A percentile compares a stretch with the other conserved stretches of the same genome.
Conservation (phyloP, 2,888 invertebrate genomes). For the Melanargia galathea region DNA sequence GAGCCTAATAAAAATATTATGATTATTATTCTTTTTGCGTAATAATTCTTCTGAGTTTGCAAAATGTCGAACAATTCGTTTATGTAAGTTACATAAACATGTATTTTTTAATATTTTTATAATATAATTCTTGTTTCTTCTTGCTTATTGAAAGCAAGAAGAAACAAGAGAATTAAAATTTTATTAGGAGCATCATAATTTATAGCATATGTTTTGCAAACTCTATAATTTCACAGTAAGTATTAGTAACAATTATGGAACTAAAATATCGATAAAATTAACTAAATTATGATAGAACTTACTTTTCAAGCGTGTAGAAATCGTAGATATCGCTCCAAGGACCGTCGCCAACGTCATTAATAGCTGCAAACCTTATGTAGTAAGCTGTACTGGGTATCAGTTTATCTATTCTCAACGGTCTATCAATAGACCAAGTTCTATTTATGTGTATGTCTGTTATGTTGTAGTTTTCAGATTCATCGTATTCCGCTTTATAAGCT, state of each 20-base stretch:
- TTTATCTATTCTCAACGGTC: slow-evolving; percentile 59
- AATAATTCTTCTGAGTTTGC: background rate
- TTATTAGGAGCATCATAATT: too few relatives aligned
- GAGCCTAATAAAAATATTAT: too few relatives aligned
- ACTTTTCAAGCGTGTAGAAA: slow-evolving; percentile 67
- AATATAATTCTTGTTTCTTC: too few relatives aligned
- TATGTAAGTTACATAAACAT: too few relatives aligned
- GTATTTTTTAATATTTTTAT: too few relatives aligned
- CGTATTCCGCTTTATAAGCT: slow-evolving; percentile 67
- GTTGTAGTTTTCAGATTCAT: slow-evolving; percentile 56
- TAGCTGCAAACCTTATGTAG: slow-evolving; percentile 61
- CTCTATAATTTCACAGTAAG: too few relatives aligned
- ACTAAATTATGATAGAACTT: slow-evolving; percentile 43
- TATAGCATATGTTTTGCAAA: background rate
- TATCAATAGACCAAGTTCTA: slow-evolving; percentile 65
- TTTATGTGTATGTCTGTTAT: slow-evolving; percentile 64
- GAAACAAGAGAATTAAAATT: too few relatives aligned
- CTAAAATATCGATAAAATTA: too few relatives aligned
- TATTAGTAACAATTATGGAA: too few relatives aligned
- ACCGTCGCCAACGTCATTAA: slow-evolving; percentile 64
- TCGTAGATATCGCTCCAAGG: slow-evolving; percentile 51
- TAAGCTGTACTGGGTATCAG: slow-evolving; percentile 64
- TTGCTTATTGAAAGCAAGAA: too few relatives aligned
- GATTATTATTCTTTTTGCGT: background rate
- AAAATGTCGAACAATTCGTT: too few relatives aligned